A percentile compares a stretch with the other conserved stretches of the same genome.
Evolutionary conservation across 2,113 vertebrate species (phyloP).

Genomic region (Ginglymostoma cirratum): DNA sequence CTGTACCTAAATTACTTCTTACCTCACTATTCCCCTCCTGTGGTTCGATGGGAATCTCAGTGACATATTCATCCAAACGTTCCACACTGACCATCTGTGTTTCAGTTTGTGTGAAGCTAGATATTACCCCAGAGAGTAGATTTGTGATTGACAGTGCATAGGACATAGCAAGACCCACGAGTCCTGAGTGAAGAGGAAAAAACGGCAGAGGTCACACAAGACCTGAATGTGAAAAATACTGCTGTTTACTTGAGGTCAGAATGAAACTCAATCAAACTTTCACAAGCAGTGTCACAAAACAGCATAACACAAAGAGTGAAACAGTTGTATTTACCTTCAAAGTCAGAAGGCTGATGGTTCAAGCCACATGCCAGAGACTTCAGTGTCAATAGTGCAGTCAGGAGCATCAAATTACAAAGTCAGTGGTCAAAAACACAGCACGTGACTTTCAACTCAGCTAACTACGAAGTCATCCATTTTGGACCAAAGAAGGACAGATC

Average conservation of each 20-base stretch:
- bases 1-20: neutral
- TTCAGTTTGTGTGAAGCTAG: slow-evolving; percentile 83
- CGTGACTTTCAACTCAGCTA: neutral
- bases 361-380: neutral
- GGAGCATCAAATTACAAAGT: neutral
- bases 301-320: too few species aligned
- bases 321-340: too few species aligned
- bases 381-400: neutral
- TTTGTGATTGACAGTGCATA: slow-evolving; percentile 83
- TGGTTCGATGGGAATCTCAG: slow-evolving; percentile 68
- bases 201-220: neutral
- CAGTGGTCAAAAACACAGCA: neutral
- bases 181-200: slow-evolving; percentile 55
- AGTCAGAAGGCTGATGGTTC: too few species aligned
- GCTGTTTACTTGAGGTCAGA: too few species aligned
- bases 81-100: slow-evolving; percentile 93
- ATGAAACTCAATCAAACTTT: neutral
- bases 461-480: neutral
- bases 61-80: slow-evolving; percentile 81
- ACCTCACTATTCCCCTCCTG: slow-evolving; percentile 61
- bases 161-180: slow-evolving; percentile 84
- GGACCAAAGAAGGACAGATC: too few species aligned
- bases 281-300: too few species aligned
- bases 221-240: neutral
- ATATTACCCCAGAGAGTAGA: slow-evolving; percentile 79